These are phyloP conservation scores for Panopea generosa DNA, from an alignment of 2,888 invertebrate species.

Conservation along the genomic window DNA sequence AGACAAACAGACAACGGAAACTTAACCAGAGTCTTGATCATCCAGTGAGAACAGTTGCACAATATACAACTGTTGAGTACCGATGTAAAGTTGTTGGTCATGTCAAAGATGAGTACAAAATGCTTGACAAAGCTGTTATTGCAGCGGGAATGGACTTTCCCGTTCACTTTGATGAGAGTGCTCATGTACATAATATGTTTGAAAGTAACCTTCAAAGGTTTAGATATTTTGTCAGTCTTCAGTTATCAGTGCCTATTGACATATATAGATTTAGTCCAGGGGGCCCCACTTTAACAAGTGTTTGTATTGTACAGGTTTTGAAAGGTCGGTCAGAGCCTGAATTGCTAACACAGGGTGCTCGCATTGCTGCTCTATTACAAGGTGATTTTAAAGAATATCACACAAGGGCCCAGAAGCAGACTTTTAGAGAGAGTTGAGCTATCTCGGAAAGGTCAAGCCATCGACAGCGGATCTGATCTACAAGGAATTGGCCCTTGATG, in stretches of 20 bases:
- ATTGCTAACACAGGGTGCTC: constrained; percentile 29
- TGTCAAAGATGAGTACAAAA: not conserved
- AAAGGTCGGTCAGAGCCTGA: constrained; percentile 23
- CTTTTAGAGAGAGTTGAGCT: constrained; percentile 30
- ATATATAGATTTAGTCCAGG: constrained; percentile 47
- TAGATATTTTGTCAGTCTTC: constrained; percentile 27
- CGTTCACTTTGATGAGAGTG: constrained; percentile 22
- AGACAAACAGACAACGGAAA: not conserved
- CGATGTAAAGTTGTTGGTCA: not conserved
- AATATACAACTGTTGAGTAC: constrained; percentile 2
- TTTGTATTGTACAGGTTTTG: constrained; percentile 23
- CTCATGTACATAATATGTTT: constrained; percentile 28
- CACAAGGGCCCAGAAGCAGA: constrained; percentile 37
- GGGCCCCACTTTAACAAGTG: constrained; percentile 27
- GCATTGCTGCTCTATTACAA: constrained; percentile 22
- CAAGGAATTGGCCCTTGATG: constrained; percentile 42
- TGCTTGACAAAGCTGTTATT: not conserved
- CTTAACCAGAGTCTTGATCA: constrained; percentile 1
- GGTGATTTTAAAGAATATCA: constrained; percentile 45
- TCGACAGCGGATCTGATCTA: constrained; percentile 46
- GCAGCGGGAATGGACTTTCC: not conserved
- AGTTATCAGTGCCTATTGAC: constrained; percentile 39
- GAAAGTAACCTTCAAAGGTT: constrained; percentile 19
- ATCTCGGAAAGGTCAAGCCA: constrained; percentile 34
- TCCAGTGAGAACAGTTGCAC: constrained; percentile 11